A percentile compares a stretch with the other conserved stretches of the same genome.
phyloP scores from a whole-genome alignment of 2,113 vertebrate species.

The Podarcis muralis region DNA sequence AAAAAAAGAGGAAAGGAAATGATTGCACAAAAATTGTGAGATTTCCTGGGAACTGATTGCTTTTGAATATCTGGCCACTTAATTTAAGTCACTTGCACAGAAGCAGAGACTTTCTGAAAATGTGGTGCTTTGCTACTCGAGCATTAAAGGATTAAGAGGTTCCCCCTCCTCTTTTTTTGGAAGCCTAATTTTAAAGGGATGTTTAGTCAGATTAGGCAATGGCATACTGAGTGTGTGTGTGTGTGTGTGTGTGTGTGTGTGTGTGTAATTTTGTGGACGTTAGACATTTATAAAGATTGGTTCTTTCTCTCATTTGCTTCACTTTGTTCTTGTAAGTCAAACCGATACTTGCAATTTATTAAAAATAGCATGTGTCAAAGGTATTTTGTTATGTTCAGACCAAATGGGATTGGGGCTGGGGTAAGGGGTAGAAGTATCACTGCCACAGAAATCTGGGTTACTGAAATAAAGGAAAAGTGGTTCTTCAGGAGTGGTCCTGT shows the following conservation, averaged over 20 bases:
- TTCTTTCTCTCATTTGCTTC: not conserved
- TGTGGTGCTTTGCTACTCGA: not conserved
- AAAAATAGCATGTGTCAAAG: no score
- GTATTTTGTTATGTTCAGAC: not conserved
- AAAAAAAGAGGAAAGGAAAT: not conserved
- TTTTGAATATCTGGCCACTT: constrained; percentile 15
- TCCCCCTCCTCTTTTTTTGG: not conserved
- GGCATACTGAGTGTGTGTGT: no score
- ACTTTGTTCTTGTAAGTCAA: not conserved
- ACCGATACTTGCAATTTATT: not conserved
- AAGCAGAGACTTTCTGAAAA: not conserved
- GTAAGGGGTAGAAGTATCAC: not conserved
- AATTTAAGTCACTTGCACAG: not conserved
- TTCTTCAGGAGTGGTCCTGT: not conserved
- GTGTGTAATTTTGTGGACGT: not conserved
- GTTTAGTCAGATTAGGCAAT: not conserved
- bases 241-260: no score
- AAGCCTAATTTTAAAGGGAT: constrained; percentile 1
- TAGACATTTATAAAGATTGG: not conserved
- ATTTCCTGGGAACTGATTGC: not conserved
- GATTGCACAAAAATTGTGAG: constrained; percentile 5
- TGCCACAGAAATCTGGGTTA: not conserved
- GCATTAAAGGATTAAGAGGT: constrained; percentile 28
- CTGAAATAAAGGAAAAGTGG: not conserved
- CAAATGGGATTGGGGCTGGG: not conserved